Evolutionary conservation across 2,113 vertebrate species (phyloP), one percentile per base, ranked within the genome.

Genomic region (Bothrops jararaca): DNA sequence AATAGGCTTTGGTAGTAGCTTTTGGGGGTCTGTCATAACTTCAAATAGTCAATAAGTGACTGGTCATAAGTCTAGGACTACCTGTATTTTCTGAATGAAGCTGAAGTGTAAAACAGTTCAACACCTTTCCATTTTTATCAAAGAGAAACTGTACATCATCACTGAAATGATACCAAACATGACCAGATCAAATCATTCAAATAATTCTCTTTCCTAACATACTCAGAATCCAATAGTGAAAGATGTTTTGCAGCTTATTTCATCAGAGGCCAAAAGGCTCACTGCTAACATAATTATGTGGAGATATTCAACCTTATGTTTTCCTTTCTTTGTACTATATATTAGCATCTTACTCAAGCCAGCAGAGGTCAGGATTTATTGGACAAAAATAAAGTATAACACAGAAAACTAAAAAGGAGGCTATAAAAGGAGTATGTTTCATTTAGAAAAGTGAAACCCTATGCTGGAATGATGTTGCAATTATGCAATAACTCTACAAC

Each of bases 351-450:
- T 48, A 87, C 34, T 80, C 20, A 34, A 80, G 74, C 74, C 74
- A 80, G 34, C 7, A 80, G 34, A 80, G 34, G 69, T 74, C 69
- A 74, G 69, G 69, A 80, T 80, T 80, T 80, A 80, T 80, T 42
- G 74, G 39, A 88, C 54, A 42, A 89, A 58, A 89, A 58, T 89
- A 93, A 93, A 95, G 95, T 57, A 94, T 93, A 95, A 80, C 48
- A 2, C 50, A 85, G 92, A 92, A 74, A 92, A 52, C 89, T 42
- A 95, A n/a, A 85, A 90, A n/a, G 0, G 91, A 64, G 48, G 60
- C n/a, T 90, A 91, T 22, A 29, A 88, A 96, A 58, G 23, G 39
- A 92, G 3, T 86, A 22, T 86, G 48, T 86, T 86, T 86, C 22
- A 53, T 88, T 86, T 93, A 94, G 52, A 94, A 53, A 89, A 94